Evolutionary conservation across 2,888 invertebrate species (phyloP).

Genomic region (Tenthredo mesomela): DNA sequence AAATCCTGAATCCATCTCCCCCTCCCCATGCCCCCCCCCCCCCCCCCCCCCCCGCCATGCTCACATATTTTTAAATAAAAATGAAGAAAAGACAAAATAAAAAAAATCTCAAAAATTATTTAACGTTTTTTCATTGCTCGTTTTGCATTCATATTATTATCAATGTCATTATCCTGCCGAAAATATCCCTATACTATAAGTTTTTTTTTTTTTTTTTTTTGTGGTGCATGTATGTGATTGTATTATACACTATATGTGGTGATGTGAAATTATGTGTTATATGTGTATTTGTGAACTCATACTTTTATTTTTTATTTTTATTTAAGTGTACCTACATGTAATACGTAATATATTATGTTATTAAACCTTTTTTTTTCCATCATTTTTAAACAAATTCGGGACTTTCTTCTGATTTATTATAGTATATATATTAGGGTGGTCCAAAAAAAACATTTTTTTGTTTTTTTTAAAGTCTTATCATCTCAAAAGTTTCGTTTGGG

Average conservation of each 20-base stretch:
- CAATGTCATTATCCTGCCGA: constrained; percentile 41
- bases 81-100: constrained; percentile 61
- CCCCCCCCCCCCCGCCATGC: constrained; percentile 19
- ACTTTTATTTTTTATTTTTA: background rate
- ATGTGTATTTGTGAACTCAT: background rate
- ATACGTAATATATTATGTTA: background rate
- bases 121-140: background rate
- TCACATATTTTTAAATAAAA: constrained; percentile 60
- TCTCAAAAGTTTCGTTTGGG: too few species aligned
- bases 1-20: constrained; percentile 4
- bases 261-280: constrained; percentile 39
- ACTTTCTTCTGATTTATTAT: background rate
- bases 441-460: too few species aligned
- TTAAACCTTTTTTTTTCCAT: background rate
- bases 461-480: too few species aligned
- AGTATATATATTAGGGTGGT: too few species aligned
- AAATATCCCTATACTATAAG: constrained; percentile 19
- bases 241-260: constrained; percentile 19
- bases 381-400: background rate
- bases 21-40: background rate
- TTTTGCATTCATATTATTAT: background rate
- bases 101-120: constrained; percentile 62
- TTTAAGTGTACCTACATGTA: background rate
- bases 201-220: constrained; percentile 35
- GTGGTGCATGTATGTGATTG: constrained; percentile 35